Evolutionary conservation across 2,888 invertebrate genomes (phyloP).

Genomic region (Euclidia mi): DNA sequence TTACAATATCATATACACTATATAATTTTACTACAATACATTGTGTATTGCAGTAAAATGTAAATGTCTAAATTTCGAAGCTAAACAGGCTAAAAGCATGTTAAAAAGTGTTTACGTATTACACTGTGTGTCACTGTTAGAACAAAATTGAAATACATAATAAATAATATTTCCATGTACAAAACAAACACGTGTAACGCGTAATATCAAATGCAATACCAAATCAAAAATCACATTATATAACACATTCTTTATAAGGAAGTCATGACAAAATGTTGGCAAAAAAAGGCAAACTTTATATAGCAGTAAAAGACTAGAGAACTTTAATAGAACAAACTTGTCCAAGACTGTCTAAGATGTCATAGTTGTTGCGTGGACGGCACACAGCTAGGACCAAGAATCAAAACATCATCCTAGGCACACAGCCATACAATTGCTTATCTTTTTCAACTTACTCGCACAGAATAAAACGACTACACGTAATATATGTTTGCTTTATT

Average conservation of each 20-base stretch:
- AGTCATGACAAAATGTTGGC: slow-evolving; percentile 30
- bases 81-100: too few species aligned
- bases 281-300: slow-evolving; percentile 35
- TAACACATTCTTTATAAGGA: slow-evolving; percentile 10
- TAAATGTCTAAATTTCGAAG: too few species aligned
- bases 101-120: too few species aligned
- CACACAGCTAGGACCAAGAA: too few species aligned
- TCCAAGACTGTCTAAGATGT: slow-evolving; percentile 39
- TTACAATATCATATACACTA: too few species aligned
- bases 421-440: slow-evolving; percentile 46
- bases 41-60: too few species aligned
- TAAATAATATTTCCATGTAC: too few species aligned
- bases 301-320: slow-evolving; percentile 23
- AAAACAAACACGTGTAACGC: too few species aligned
- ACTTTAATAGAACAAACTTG: slow-evolving; percentile 52
- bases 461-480: slow-evolving; percentile 35
- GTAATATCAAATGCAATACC: background rate
- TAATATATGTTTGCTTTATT: slow-evolving; percentile 29
- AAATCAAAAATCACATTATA: background rate
- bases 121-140: too few species aligned
- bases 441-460: slow-evolving; percentile 34
- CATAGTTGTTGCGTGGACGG: slow-evolving; percentile 48
- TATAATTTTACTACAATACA: too few species aligned
- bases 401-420: too few species aligned
- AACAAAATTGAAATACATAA: too few species aligned